A percentile compares a stretch with the other conserved stretches of the same genome.
phyloP scores from a whole-genome alignment of 2,113 vertebrate species.

The Murina feae region DNA sequence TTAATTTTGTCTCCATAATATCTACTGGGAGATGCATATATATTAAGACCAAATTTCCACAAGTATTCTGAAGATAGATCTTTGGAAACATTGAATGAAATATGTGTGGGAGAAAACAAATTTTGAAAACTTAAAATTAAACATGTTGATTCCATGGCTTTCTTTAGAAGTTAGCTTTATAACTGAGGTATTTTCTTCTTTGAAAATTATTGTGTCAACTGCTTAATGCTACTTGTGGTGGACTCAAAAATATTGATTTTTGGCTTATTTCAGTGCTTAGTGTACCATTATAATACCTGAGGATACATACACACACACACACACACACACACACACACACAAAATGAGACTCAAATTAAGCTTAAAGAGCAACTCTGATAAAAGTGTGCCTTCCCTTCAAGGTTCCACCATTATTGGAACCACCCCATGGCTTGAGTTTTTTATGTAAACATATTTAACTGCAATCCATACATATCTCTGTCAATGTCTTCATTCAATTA shows the following conservation, averaged over 20 bases:
- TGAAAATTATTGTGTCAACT: not conserved
- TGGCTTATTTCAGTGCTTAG: not conserved
- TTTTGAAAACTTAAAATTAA: not conserved
- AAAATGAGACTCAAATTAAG: not conserved
- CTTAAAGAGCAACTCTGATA: not conserved
- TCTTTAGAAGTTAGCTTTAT: not conserved
- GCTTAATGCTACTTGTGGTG: not conserved
- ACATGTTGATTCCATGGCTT: not conserved
- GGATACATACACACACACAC: no score
- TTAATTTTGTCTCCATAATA: not conserved
- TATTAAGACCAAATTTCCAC: not conserved
- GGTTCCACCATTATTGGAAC: not conserved
- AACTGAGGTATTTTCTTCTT: not conserved
- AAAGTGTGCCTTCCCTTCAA: not conserved
- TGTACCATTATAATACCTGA: not conserved
- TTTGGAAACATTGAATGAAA: not conserved
- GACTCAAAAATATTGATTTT: not conserved
- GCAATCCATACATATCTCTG: not conserved
- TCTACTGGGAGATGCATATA: not conserved
- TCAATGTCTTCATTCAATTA: not conserved
- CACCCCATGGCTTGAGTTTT: not conserved
- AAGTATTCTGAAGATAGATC: not conserved
- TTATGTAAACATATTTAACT: not conserved
- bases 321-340: no score
- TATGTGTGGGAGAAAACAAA: not conserved